Conservation (phyloP, 2,113 vertebrate genomes). For the Romanogobio albipinnatus region DNA sequence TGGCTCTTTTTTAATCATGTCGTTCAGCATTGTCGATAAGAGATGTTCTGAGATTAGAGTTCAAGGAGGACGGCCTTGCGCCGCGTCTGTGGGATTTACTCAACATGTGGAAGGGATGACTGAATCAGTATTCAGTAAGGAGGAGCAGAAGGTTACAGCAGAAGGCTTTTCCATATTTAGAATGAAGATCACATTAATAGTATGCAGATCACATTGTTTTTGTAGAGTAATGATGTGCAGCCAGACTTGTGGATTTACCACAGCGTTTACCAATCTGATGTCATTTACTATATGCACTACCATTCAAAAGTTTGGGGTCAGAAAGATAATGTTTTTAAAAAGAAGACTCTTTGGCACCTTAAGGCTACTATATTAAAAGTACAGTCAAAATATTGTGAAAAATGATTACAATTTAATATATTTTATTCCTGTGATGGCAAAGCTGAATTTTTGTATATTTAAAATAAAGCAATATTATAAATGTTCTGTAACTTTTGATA, state of each 20-base stretch:
- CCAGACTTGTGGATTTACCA: not conserved
- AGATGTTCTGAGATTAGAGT: conserved; percentile 75
- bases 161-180: conserved; percentile 1
- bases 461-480: too few relatives aligned
- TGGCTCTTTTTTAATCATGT: conserved; percentile 71
- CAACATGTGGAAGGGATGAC: conserved; percentile 57
- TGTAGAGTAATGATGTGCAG: conserved; percentile 31
- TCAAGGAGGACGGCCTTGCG: conserved; percentile 72
- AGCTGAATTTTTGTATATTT: too few relatives aligned
- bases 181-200: conserved; percentile 17
- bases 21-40: conserved; percentile 65
- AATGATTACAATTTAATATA: too few relatives aligned
- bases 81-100: conserved; percentile 68
- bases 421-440: too few relatives aligned
- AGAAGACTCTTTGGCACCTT: not conserved
- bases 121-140: conserved; percentile 71
- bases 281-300: not conserved
- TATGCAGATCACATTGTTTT: conserved; percentile 16
- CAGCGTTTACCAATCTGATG: not conserved
- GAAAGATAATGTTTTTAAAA: not conserved
- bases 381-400: not conserved
- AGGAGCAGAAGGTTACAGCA: conserved; percentile 53
- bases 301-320: not conserved
- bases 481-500: too few relatives aligned
- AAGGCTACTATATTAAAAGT: too few relatives aligned